Conservation (phyloP, 35 echinoderm and acorn worm genomes). For the Lytechinus variegatus region DNA sequence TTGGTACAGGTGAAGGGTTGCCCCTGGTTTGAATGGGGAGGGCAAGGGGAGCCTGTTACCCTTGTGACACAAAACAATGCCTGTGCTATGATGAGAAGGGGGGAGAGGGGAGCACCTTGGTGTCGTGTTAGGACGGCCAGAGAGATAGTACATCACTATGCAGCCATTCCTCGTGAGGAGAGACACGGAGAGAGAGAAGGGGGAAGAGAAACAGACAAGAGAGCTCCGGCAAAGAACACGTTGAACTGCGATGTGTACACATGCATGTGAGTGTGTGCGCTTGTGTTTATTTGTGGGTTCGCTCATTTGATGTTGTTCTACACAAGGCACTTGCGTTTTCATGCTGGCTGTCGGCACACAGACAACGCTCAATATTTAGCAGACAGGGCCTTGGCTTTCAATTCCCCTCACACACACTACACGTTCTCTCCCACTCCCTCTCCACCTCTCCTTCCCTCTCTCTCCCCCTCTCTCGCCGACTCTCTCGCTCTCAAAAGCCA, state of each 20-base stretch:
- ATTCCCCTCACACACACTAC: background rate
- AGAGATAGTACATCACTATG: background rate
- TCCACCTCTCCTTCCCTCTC: background rate
- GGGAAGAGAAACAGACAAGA: background rate
- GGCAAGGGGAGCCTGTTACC: background rate
- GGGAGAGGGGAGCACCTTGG: background rate
- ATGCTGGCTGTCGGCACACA: background rate
- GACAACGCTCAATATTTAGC: conserved; percentile 32
- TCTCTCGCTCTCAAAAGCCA: background rate
- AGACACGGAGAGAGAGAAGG: background rate
- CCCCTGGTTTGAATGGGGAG: conserved; percentile 27
- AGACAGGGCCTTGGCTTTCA: conserved; percentile 38
- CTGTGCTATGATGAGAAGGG: background rate
- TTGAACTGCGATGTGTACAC: background rate
- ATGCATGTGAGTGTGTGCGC: background rate
- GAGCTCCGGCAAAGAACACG: background rate
- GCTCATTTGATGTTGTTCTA: background rate
- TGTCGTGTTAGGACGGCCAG: background rate
- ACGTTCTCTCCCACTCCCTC: background rate
- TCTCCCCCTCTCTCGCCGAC: background rate
- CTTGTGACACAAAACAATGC: background rate
- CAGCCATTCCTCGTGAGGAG: background rate
- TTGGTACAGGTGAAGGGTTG: conserved; percentile 12
- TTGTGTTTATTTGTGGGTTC: conserved; percentile 2
- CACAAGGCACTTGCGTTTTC: background rate